Conservation (phyloP, 2,797 vertebrate species). For the Sciaenops ocellatus region DNA sequence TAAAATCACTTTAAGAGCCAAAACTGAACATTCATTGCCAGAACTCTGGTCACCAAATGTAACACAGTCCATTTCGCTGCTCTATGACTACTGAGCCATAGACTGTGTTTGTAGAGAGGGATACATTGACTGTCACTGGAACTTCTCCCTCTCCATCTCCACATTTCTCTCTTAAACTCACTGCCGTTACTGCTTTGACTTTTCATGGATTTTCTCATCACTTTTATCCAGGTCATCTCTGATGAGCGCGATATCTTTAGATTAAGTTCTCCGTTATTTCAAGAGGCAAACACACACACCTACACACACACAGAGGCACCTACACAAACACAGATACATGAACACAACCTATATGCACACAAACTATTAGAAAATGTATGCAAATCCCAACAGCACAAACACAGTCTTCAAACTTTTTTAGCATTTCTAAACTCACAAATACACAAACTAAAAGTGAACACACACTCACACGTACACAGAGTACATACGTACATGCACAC, state of each 20-base stretch:
- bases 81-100: not conserved
- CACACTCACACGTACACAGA: not conserved
- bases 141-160: not conserved
- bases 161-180: not conserved
- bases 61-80: not conserved
- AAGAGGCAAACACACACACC: not conserved
- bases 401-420: not conserved
- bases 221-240: slow-evolving; percentile 54
- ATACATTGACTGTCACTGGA: not conserved
- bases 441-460: not conserved
- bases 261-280: slow-evolving; percentile 5
- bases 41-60: not conserved
- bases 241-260: slow-evolving; percentile 47
- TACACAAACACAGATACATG: slow-evolving; percentile 5
- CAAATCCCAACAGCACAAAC: slow-evolving; percentile 21
- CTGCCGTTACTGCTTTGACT: not conserved
- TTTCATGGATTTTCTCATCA: slow-evolving; percentile 18
- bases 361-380: slow-evolving; percentile 26
- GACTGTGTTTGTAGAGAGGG: not conserved
- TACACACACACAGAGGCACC: not conserved
- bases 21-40: not conserved
- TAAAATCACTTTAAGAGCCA: not conserved
- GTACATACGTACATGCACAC: not conserved
- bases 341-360: slow-evolving; percentile 5
- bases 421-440: not conserved